Conservation (phyloP, 2,113 vertebrate genomes). For the Syrmaticus mikado region DNA sequence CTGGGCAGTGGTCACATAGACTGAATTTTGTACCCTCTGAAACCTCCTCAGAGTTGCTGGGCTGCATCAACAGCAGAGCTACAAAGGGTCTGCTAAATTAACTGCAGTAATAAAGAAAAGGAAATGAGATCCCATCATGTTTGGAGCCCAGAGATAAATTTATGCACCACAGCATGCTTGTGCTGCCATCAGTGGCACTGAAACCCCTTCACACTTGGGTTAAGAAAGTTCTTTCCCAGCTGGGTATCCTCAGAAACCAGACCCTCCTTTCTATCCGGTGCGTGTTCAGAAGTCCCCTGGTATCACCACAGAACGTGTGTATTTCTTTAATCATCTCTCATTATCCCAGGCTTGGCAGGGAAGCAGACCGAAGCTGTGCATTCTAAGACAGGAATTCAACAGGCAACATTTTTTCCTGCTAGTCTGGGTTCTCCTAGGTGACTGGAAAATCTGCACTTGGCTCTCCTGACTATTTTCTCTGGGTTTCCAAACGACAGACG, state of each 20-base stretch:
- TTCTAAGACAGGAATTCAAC: constrained; percentile 34
- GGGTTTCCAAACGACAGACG: constrained; percentile 38
- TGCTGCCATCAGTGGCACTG: background rate
- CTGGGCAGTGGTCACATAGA: background rate
- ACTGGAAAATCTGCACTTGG: background rate
- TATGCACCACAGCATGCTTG: background rate
- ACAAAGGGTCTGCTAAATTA: background rate
- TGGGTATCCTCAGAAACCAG: background rate
- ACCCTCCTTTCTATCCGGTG: constrained; percentile 7
- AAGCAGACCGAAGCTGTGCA: background rate
- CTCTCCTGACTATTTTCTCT: constrained; percentile 6
- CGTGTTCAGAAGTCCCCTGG: constrained; percentile 12
- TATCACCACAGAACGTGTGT: background rate
- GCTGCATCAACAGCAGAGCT: background rate
- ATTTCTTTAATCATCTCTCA: constrained; percentile 28
- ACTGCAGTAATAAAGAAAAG: background rate
- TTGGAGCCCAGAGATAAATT: background rate
- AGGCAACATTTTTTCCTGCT: constrained; percentile 48
- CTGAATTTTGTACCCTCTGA: background rate
- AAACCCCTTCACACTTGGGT: background rate
- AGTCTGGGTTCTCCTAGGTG: constrained; percentile 23
- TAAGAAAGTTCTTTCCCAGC: background rate
- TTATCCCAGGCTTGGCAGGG: constrained; percentile 36
- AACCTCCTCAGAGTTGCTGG: background rate
- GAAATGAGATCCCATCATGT: background rate